A percentile compares a stretch with the other conserved stretches of the same genome.
phyloP scores from a whole-genome alignment of 37 sponge, comb jelly and placozoan genomes.

The Haliclona indistincta region DNA sequence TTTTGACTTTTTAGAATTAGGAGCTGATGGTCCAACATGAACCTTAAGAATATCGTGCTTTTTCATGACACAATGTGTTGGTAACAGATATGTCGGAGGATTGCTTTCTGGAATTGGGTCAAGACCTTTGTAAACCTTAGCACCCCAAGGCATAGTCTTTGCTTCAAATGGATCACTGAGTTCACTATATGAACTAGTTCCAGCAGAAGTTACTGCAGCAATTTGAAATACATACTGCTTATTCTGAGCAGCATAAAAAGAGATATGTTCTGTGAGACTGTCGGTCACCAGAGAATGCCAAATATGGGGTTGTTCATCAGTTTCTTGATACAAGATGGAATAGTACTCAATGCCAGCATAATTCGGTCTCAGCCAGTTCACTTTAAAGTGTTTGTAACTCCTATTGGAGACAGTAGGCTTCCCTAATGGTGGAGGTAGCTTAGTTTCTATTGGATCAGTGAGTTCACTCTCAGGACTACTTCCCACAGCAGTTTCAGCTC shows the following conservation, averaged over 20 bases:
- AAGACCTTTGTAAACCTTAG: too few species aligned
- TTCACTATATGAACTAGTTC: too few species aligned
- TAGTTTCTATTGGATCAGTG: slow-evolving; percentile 1
- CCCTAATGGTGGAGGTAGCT: background rate
- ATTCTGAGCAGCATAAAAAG: too few species aligned
- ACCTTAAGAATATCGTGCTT: background rate
- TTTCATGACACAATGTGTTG: background rate
- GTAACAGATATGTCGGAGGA: background rate
- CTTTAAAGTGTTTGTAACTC: too few species aligned
- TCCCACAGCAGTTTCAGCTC: slow-evolving; percentile 17
- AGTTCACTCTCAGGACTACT: slow-evolving; percentile 2
- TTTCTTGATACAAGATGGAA: background rate
- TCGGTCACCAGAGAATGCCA: background rate
- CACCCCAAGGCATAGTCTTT: too few species aligned
- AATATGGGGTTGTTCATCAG: background rate
- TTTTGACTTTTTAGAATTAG: too few species aligned
- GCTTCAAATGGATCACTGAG: too few species aligned
- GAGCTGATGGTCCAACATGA: background rate
- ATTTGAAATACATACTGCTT: too few species aligned
- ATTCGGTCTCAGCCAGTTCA: background rate
- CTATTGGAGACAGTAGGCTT: too few species aligned
- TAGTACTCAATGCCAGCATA: background rate
- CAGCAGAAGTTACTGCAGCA: too few species aligned
- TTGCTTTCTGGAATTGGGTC: background rate
- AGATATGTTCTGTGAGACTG: background rate